Evolutionary conservation across 2,113 vertebrate species (phyloP).

Genomic region (Chaenocephalus aceratus): DNA sequence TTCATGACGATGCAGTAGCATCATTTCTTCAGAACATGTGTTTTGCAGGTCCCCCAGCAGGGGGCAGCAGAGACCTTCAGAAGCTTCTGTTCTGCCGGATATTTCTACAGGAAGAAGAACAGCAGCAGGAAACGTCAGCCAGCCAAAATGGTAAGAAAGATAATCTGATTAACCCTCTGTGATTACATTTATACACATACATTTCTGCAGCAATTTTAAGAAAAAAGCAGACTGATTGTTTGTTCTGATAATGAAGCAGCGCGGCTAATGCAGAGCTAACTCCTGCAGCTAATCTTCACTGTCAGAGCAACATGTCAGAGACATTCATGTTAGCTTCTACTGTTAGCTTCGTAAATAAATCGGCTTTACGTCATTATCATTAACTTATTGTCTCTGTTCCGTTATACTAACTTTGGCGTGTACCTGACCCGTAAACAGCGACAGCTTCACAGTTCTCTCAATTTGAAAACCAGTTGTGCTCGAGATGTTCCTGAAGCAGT

Average conservation of each 20-base stretch:
- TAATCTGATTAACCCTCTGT: neutral
- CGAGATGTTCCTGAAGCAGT: too few relatives aligned
- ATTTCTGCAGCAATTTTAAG: neutral
- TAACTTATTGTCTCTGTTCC: too few relatives aligned
- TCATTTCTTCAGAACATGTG: neutral
- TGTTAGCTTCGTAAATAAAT: neutral
- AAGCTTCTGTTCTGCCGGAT: neutral
- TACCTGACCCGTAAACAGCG: too few relatives aligned
- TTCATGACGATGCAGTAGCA: neutral
- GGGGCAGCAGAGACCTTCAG: conserved; percentile 15
- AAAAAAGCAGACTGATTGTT: neutral
- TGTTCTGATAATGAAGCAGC: neutral
- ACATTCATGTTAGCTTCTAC: neutral
- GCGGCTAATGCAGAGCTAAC: neutral
- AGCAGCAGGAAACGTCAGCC: conserved; percentile 29
- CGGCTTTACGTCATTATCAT: too few relatives aligned
- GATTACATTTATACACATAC: neutral
- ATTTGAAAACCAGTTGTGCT: too few relatives aligned
- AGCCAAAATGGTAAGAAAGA: conserved; percentile 61
- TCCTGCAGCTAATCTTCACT: neutral
- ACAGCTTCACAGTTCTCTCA: too few relatives aligned
- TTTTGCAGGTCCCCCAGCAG: neutral
- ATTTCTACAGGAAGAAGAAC: conserved; percentile 19
- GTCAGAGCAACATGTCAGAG: neutral
- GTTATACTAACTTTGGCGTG: too few relatives aligned